Base-by-base conservation (phyloP, 2,113 vertebrate genomes). In the Peucedramus taeniatus region DNA sequence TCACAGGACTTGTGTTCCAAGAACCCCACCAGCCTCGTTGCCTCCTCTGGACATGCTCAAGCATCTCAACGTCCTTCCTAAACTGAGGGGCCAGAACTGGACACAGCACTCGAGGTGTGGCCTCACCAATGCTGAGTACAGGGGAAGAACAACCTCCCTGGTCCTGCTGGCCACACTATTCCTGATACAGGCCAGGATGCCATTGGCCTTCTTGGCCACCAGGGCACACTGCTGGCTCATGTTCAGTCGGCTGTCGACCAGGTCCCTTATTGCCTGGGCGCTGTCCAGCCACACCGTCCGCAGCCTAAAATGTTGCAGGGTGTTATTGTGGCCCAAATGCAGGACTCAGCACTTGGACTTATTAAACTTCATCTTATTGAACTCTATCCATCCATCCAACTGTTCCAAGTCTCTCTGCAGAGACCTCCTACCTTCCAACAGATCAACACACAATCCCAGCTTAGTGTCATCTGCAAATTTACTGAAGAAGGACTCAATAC, bases 31-130 rank as follows among this genome's bases (percentile, higher is more conserved):
- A 40, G 28, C 68, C 49, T 53, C 0, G 2, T 20, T 40, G 35
- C 20, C 68, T 51, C 49, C 49, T 70, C 49, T 40, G 68, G 49
- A 33, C 0, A 0, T 0, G 0, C 15, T 70, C 11, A 13, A 40
- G 28, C 0, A 0, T 70, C 49, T 39, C 49, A 51, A 39, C 0
- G 0, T 39, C 20, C 27, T 23, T 51, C 27, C 26, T 2, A 11
- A 69, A 37, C 45, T 28, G 65, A 50, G 45, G 20, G 40, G 2
- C n/a, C n/a, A 37, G 45, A 37, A 13, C 19, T 59, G 54, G 54
- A 23, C 33, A 47, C 54, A 37, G 33, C 8, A 30, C 33, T 59
- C 26, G 2, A 37, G 33, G 26, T 45, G 33, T 13, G 19, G 3
- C 54, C 42, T 37, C 11, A 22, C 19, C 33, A 47, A 42, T 37